Evolutionary conservation across 2,797 vertebrate genomes (phyloP).

Genomic region (Mareca strepera): DNA sequence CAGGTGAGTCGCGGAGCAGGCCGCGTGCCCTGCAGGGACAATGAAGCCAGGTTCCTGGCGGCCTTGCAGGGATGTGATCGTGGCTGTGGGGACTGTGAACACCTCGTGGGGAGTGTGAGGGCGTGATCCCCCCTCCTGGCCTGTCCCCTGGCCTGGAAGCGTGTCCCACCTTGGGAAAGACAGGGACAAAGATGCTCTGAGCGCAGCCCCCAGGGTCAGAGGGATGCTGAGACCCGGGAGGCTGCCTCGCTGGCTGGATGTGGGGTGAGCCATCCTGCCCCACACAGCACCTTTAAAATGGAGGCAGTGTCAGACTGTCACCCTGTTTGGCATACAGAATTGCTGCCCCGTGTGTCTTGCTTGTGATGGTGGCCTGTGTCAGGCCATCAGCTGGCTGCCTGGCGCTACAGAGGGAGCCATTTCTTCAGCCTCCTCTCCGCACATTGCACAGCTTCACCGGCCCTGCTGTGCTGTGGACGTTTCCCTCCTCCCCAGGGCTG

Average conservation of each 20-base stretch:
- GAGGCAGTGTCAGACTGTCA: background rate
- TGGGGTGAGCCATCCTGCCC: rapidly evolving
- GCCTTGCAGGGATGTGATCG: background rate
- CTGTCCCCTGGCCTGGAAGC: background rate
- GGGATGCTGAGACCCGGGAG: rapidly evolving
- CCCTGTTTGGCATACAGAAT: rapidly evolving
- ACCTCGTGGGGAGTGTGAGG: background rate
- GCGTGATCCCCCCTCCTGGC: background rate
- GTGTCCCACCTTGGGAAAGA: background rate
- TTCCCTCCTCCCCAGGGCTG: background rate
- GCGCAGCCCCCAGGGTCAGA: background rate
- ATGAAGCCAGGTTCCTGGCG: background rate
- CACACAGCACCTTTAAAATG: background rate
- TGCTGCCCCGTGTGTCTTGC: background rate
- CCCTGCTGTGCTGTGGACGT: rapidly evolving
- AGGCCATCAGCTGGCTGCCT: background rate
- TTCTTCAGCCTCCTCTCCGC: background rate
- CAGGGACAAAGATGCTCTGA: background rate
- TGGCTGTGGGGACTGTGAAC: background rate
- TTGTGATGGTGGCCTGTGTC: background rate
- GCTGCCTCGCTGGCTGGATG: background rate
- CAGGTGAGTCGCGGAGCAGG: background rate
- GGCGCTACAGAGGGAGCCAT: background rate
- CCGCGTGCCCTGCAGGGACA: rapidly evolving
- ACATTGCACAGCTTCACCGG: background rate